Conservation (phyloP, 2,888 invertebrate species). For the Chouioia cunea region DNA sequence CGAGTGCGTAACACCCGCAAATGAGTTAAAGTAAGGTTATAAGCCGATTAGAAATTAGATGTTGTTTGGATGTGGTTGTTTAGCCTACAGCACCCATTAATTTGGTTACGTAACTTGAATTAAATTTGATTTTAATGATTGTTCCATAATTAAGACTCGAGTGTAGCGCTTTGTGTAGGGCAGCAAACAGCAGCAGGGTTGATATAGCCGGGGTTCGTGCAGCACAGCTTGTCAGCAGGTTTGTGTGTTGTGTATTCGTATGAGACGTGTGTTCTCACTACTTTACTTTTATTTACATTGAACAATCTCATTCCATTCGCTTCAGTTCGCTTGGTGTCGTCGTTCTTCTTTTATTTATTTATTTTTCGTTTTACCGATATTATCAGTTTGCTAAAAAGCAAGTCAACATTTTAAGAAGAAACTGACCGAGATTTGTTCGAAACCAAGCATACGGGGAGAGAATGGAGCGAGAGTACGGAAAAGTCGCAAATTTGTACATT, state of each 20-base stretch:
- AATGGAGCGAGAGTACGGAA: conserved; percentile 51
- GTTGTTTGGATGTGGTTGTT: conserved; percentile 34
- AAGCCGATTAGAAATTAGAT: conserved; percentile 29
- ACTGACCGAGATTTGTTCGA: not conserved
- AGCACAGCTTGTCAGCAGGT: conserved; percentile 70
- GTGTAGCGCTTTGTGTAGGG: conserved; percentile 66
- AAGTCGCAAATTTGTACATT: conserved; percentile 45
- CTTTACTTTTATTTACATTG: conserved; percentile 58
- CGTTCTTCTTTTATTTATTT: conserved; percentile 8
- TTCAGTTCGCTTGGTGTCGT: conserved; percentile 40
- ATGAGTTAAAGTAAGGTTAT: conserved; percentile 29
- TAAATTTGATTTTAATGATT: conserved; percentile 27
- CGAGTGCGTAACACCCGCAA: conserved; percentile 17
- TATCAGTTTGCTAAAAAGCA: no score
- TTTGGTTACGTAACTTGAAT: conserved; percentile 41
- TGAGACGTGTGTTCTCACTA: conserved; percentile 58
- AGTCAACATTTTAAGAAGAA: no score
- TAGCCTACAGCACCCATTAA: conserved; percentile 54
- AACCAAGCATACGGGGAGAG: conserved; percentile 22
- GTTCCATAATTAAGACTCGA: conserved; percentile 45
- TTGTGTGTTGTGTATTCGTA: conserved; percentile 66
- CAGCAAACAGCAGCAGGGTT: conserved; percentile 69
- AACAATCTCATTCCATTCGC: conserved; percentile 54
- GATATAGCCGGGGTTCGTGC: conserved; percentile 68
- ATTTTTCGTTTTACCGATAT: conserved; percentile 6